phyloP scores from a whole-genome alignment of 2,113 vertebrate species.

The Emydocephalus ijimae region DNA sequence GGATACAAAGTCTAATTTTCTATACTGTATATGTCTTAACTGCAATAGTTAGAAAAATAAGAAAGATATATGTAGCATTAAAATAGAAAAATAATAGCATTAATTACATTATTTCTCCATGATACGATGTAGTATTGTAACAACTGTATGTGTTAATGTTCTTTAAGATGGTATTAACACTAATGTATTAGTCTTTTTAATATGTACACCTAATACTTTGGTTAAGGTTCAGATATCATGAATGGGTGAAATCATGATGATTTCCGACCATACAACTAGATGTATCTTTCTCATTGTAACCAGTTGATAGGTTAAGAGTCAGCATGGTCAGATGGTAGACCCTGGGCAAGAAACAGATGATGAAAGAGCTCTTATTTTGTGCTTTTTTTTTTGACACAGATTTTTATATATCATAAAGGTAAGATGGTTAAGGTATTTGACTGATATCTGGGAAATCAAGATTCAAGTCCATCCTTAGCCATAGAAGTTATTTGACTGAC shows the following conservation, averaged over 20 bases:
- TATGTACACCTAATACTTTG: not conserved
- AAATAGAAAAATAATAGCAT: not conserved
- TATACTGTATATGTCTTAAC: slow-evolving; percentile 17
- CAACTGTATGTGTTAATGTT: not conserved
- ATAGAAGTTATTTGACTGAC: not conserved
- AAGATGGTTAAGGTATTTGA: not conserved
- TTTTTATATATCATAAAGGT: not conserved
- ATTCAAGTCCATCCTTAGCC: not conserved
- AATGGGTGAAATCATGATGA: not conserved
- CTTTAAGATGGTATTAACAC: not conserved
- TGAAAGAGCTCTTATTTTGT: not conserved
- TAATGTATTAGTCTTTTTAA: too few species aligned
- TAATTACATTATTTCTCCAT: not conserved
- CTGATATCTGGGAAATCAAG: not conserved
- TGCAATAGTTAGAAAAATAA: slow-evolving; percentile 37
- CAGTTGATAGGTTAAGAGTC: not conserved
- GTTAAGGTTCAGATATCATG: not conserved
- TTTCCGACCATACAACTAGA: not conserved
- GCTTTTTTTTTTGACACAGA: not conserved
- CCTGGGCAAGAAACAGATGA: not conserved
- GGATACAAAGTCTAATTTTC: slow-evolving; percentile 24
- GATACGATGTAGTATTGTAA: not conserved
- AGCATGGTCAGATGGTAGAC: not conserved
- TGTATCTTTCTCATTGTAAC: not conserved
- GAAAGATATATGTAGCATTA: slow-evolving; percentile 33